phyloP scores from a whole-genome alignment of 2,888 invertebrate genomes.

The Sceliomorpha sp. region DNA sequence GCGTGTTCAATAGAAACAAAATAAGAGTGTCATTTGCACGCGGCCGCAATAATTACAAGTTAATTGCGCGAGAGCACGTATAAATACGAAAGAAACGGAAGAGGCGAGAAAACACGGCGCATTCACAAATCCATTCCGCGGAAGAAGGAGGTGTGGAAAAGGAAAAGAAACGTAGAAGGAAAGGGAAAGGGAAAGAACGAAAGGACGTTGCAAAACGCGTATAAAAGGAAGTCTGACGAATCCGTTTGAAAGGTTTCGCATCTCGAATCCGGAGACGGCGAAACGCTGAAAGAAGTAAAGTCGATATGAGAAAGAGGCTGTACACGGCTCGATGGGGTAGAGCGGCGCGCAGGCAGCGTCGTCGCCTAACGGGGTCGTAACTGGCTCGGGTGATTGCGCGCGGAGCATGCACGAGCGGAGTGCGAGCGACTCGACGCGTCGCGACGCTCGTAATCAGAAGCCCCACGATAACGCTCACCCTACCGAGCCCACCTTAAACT shows the following conservation, averaged over 20 bases:
- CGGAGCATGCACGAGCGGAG: constrained; percentile 41
- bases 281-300: constrained; percentile 45
- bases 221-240: constrained; percentile 35
- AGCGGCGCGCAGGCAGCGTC: too few relatives aligned
- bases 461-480: constrained; percentile 56
- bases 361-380: constrained; percentile 64
- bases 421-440: constrained; percentile 52
- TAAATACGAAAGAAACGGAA: too few relatives aligned
- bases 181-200: background rate
- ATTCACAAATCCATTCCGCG: too few relatives aligned
- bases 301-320: constrained; percentile 45
- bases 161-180: too few relatives aligned
- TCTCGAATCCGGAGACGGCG: constrained; percentile 46
- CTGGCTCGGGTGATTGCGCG: constrained; percentile 63
- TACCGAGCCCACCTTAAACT: constrained; percentile 27
- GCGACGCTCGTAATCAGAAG: constrained; percentile 63
- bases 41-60: too few relatives aligned
- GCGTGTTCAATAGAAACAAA: too few relatives aligned
- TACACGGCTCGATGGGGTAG: constrained; percentile 57
- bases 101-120: too few relatives aligned
- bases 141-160: too few relatives aligned
- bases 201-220: constrained; percentile 18
- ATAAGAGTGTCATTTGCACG: too few relatives aligned
- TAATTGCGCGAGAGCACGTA: too few relatives aligned
- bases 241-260: constrained; percentile 46